phyloP scores from a whole-genome alignment of 2,797 vertebrate genomes.

The Mormyrops boulengeri region DNA sequence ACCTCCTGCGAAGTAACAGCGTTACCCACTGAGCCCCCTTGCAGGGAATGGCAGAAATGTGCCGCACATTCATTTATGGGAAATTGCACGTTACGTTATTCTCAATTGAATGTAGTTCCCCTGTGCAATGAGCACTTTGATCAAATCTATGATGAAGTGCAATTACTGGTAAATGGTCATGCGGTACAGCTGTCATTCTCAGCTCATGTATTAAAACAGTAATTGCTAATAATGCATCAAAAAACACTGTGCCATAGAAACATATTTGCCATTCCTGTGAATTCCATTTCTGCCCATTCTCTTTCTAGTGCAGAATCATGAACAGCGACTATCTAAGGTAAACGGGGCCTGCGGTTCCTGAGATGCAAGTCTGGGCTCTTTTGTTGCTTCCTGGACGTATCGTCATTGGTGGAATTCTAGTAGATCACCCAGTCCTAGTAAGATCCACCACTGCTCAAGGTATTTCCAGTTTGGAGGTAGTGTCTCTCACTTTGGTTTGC shows the following conservation, averaged over 20 bases:
- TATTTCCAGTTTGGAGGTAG: neutral
- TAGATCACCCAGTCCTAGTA: neutral
- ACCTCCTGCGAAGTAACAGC: neutral
- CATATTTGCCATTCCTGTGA: neutral
- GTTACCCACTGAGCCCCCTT: neutral
- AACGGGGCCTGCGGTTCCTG: neutral
- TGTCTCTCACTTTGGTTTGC: neutral
- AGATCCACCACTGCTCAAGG: neutral
- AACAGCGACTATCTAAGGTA: neutral
- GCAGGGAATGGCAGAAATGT: neutral
- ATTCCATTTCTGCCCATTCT: neutral
- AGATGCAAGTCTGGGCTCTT: neutral
- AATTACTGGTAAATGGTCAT: neutral
- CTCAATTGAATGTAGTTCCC: neutral
- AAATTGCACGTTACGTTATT: neutral
- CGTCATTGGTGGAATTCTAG: neutral
- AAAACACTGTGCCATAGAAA: neutral
- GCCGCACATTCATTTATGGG: neutral
- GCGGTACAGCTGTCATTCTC: neutral
- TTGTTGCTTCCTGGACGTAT: neutral
- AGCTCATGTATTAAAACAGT: neutral
- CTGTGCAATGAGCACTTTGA: neutral
- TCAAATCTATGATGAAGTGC: neutral
- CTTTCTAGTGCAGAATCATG: neutral
- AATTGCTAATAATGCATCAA: neutral